Base-by-base conservation (phyloP, 2,797 vertebrate genomes). In the Luscinia megarhynchos region DNA sequence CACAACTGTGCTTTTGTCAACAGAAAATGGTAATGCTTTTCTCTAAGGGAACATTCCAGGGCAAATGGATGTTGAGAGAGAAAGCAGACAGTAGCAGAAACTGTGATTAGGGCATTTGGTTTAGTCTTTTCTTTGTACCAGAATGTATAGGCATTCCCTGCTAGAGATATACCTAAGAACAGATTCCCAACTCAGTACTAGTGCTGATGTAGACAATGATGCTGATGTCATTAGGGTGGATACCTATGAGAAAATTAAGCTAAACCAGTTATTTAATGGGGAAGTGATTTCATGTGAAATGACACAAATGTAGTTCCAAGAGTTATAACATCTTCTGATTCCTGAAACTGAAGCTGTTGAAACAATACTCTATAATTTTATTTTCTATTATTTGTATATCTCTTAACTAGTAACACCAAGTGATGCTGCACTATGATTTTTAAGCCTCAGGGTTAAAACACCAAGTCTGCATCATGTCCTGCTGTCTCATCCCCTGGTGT, bases 1-100 rank as follows among this genome's bases (percentile, higher is more conserved):
- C 66, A 70, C n/a, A n/a, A 27, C 43, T 81, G 43, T 84, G 23
- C 41, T 88, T 69, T 78, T 90, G 55, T 38, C 53, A 95, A 87
- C 38, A 94, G 64, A 89, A 88, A 91, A 87, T 57, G 22, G n/a
- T 5, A 90, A 59, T 73, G 80, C 34, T 87, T 76, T n/a, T 30
- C 73, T 89, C 87, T 41, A 81, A 55, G 76, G 58, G 50, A 94
- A 93, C 91, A 78, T 67, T 90, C n/a, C 84, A 95, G 58, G 59
- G 36, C 73, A 87, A 95, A 91, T 74, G 51, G 72, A 94, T 82
- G 22, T 78, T 58, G 72, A 63, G 26, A 79, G 7, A 83, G 63
- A 77, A 86, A 94, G 26, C 8, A 82, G 11, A 2, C 46, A 74
- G 54, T 23, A 83, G 46, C 19, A 91, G 74, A 80, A 92, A 67